phyloP scores from a whole-genome alignment of 2,113 vertebrate species.

The Pluvianellus socialis region DNA sequence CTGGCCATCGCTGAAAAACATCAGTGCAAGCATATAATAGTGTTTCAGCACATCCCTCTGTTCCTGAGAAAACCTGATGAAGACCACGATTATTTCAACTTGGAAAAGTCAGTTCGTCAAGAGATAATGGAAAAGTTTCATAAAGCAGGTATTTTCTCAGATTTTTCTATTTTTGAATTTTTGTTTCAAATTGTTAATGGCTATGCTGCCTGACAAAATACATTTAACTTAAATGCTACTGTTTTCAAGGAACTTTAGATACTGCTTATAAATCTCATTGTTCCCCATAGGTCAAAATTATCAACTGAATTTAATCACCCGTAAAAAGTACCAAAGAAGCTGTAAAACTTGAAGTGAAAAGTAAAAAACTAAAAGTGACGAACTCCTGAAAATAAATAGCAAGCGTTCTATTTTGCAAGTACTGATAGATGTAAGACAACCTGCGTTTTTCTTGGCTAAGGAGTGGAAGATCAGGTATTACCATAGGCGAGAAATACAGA shows the following conservation, averaged over 20 bases:
- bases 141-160: conserved; percentile 81
- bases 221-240: neutral
- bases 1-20: conserved; percentile 70
- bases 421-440: neutral
- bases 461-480: conserved; percentile 4
- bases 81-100: conserved; percentile 92
- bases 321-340: neutral
- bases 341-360: neutral
- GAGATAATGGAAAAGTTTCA: conserved; percentile 83
- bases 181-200: neutral
- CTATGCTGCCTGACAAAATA: neutral
- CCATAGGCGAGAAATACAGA: neutral
- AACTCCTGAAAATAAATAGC: neutral
- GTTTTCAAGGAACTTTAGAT: neutral
- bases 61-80: conserved; percentile 84
- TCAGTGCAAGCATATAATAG: conserved; percentile 79
- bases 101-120: conserved; percentile 78
- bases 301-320: neutral
- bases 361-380: neutral
- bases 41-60: conserved; percentile 96
- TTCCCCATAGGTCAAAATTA: neutral
- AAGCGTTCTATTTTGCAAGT: neutral
- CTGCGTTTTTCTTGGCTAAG: neutral
- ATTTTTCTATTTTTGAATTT: neutral
- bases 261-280: neutral